These are phyloP conservation scores for Hypothenemus hampei DNA, from an alignment of 1,140 invertebrate species.

Conservation along the genomic window DNA sequence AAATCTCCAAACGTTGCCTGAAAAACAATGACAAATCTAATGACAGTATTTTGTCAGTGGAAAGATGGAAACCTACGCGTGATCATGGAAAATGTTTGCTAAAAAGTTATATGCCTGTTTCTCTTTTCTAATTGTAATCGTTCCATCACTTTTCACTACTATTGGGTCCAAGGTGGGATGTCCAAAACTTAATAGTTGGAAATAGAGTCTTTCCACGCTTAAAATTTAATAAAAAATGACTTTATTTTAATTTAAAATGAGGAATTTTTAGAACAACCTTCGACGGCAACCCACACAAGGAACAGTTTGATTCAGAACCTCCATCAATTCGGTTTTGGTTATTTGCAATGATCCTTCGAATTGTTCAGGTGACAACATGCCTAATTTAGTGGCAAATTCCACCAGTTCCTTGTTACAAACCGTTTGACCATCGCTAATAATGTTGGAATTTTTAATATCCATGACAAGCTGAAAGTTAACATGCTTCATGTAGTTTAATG, in stretches of 20 bases:
- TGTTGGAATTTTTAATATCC: slow-evolving; percentile 77
- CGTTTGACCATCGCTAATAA: slow-evolving; percentile 70
- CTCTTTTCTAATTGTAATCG: slow-evolving; percentile 71
- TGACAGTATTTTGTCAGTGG: not conserved
- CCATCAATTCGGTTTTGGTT: slow-evolving; percentile 73
- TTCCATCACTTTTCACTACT: slow-evolving; percentile 61
- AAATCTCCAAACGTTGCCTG: slow-evolving; percentile 67
- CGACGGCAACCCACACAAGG: slow-evolving; percentile 88
- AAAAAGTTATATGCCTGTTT: slow-evolving; percentile 70
- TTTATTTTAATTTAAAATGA: too few relatives aligned
- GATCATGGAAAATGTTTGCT: slow-evolving; percentile 77
- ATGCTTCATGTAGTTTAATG: slow-evolving; percentile 1
- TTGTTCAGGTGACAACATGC: slow-evolving; percentile 71
- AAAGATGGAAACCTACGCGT: slow-evolving; percentile 60
- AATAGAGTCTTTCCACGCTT: slow-evolving; percentile 82
- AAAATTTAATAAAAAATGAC: slow-evolving; percentile 28
- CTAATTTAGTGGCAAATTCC: slow-evolving; percentile 75
- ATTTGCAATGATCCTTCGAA: slow-evolving; percentile 75
- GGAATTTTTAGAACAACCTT: slow-evolving; percentile 65
- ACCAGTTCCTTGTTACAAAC: slow-evolving; percentile 76
- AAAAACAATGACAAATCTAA: not conserved
- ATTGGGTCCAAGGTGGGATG: slow-evolving; percentile 80
- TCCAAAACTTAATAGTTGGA: slow-evolving; percentile 72
- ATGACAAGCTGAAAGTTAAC: slow-evolving; percentile 74
- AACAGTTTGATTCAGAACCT: slow-evolving; percentile 79